Evolutionary conservation across 2,797 vertebrate species (phyloP), one percentile per base, ranked within the genome.

Genomic region (Coregonus sp.): DNA sequence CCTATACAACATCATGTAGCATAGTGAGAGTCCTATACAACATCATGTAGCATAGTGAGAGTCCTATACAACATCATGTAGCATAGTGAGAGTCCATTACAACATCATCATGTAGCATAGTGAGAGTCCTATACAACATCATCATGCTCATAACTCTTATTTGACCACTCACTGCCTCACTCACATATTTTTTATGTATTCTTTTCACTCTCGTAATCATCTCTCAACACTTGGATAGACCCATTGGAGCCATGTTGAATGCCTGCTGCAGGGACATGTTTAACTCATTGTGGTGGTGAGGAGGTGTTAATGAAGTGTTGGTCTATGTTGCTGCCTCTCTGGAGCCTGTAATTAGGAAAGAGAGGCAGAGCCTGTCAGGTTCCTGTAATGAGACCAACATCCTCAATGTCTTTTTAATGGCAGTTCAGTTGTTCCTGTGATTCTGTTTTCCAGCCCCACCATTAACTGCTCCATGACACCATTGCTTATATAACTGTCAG

Each of bases 371-470:
- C 80, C 70, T 78, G 40, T 84, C 87, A 76, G 81, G 70, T 33
- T 67, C 86, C 82, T 59, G 5, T 84, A 75, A 85, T 81, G 80
- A 59, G 35, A 33, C 33, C 66, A 37, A 37, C 35, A 33, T 70
- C 68, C 37, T 9, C 18, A 9, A 54, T 78, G 81, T 51, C 81
- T 80, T 74, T 69, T 85, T 87, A 85, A 85, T 76, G 61, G 70
- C 66, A 61, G 73, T 20, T 59, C 40, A 47, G 40, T 69, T 68
- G 25, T 88, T 89, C 79, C 82, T 85, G 84, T 2, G 5, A 84
- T 87, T 84, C 65, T 5, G 82, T 87, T 89, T 88, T 90, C 87
- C 87, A 83, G 75, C 25, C 69, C 76, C 47, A 80, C 77, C 63
- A 66, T 81, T 81, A 78, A 56, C 82, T 72, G 12, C 75, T 74